Conservation (phyloP, 2,888 invertebrate genomes). For the Trichopria drosophilae region DNA sequence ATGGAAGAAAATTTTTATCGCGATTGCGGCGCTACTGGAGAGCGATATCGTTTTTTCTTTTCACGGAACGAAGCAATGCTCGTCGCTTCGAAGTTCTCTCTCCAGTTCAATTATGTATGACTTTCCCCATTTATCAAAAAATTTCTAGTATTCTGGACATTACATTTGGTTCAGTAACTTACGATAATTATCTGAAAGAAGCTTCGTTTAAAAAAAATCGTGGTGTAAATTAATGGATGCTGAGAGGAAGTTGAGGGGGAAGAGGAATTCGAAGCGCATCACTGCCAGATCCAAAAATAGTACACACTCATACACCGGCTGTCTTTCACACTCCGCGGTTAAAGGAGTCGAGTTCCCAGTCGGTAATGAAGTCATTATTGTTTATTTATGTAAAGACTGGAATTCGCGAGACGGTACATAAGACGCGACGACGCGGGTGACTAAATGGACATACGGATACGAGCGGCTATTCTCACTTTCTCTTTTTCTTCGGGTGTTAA, state of each 20-base stretch:
- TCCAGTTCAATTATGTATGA: neutral
- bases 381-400: constrained; percentile 31
- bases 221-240: constrained; percentile 11
- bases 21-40: constrained; percentile 46
- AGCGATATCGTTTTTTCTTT: constrained; percentile 45
- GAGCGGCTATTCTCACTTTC: constrained; percentile 24
- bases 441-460: constrained; percentile 15
- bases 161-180: constrained; percentile 29
- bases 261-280: constrained; percentile 39
- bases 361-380: constrained; percentile 29
- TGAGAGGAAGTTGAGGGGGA: constrained; percentile 17
- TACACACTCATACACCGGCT: constrained; percentile 49
- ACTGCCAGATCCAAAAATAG: constrained; percentile 44
- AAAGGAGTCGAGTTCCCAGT: constrained; percentile 48
- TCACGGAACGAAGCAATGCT: no score
- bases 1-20: constrained; percentile 41
- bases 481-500: no score
- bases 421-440: constrained; percentile 14
- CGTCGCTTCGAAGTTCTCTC: neutral
- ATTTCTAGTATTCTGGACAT: constrained; percentile 18
- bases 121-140: neutral
- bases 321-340: constrained; percentile 53
- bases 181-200: constrained; percentile 10
- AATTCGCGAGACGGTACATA: constrained; percentile 29
- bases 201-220: constrained; percentile 1